Evolutionary conservation across 2,113 vertebrate genomes (phyloP).

Genomic region (Lepisosteus oculatus): DNA sequence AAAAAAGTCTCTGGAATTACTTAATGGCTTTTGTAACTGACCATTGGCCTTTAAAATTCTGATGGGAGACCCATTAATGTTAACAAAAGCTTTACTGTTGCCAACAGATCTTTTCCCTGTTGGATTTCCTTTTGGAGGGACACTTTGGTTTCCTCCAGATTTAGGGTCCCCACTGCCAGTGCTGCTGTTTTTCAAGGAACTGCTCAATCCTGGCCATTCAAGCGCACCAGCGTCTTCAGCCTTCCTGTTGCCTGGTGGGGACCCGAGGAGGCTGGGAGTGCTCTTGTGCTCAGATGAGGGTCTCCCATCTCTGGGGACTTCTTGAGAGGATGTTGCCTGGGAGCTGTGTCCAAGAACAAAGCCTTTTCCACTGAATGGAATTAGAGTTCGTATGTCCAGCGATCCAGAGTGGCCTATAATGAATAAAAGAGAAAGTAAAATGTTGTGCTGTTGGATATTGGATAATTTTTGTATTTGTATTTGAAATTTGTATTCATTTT

Average conservation of each 20-base stretch:
- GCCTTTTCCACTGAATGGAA: conserved; percentile 83
- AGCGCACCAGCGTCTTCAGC: neutral
- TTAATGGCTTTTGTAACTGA: neutral
- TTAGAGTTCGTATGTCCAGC: conserved; percentile 53
- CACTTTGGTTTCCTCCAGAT: neutral
- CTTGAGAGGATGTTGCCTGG: conserved; percentile 23
- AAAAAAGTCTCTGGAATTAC: neutral
- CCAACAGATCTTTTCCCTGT: conserved; percentile 59
- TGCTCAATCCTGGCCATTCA: neutral
- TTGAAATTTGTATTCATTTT: too few species aligned
- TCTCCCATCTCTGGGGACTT: conserved; percentile 21
- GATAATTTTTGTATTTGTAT: too few species aligned
- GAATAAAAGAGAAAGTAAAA: conserved; percentile 10
- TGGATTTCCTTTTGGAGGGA: neutral
- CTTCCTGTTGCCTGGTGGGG: neutral
- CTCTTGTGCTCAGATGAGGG: conserved; percentile 7
- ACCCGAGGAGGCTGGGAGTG: neutral
- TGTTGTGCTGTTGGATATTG: neutral
- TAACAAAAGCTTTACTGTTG: conserved; percentile 61
- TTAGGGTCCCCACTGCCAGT: neutral
- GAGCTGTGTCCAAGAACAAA: conserved; percentile 70
- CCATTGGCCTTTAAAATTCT: conserved; percentile 47
- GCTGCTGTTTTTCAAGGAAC: neutral
- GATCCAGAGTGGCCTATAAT: conserved; percentile 55
- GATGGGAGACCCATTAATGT: conserved; percentile 65